Evolutionary conservation across 2,113 vertebrate genomes (phyloP).

Genomic region (Octodon degus): DNA sequence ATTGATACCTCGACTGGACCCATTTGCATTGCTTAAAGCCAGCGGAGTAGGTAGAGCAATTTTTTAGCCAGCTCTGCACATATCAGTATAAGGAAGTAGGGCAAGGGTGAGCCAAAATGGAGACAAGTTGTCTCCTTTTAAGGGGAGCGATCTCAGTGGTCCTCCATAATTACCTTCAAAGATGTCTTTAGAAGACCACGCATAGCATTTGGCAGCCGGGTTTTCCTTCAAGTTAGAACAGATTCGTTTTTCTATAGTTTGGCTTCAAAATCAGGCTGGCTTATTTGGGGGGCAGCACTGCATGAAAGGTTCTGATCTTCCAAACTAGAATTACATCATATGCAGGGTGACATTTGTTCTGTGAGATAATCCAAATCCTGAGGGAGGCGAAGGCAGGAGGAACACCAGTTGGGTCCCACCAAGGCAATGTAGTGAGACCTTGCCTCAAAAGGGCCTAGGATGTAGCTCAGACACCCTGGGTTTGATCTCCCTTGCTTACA

Average conservation of each 20-base stretch:
- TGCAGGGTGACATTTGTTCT: rapidly evolving
- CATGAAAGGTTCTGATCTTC: background rate
- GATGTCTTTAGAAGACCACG: background rate
- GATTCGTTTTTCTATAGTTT: background rate
- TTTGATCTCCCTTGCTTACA: background rate
- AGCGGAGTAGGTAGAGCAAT: too few relatives aligned
- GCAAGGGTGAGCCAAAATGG: background rate
- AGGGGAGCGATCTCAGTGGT: background rate
- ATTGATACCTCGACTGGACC: too few relatives aligned
- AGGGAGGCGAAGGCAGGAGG: background rate
- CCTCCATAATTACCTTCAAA: background rate
- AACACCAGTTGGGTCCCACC: background rate
- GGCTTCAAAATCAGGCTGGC: background rate
- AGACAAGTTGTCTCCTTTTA: background rate
- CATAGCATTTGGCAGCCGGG: background rate
- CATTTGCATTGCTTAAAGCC: too few relatives aligned
- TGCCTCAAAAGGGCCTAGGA: background rate
- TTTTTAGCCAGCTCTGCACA: background rate
- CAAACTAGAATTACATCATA: background rate
- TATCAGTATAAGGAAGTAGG: background rate
- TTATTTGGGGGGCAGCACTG: background rate
- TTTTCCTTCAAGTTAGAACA: background rate
- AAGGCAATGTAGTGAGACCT: background rate
- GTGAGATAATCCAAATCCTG: background rate
- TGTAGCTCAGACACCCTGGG: background rate